Evolutionary conservation across 2,888 invertebrate species (phyloP), one percentile per base, ranked within the genome.

Genomic region (Chrysina gloriosa): DNA sequence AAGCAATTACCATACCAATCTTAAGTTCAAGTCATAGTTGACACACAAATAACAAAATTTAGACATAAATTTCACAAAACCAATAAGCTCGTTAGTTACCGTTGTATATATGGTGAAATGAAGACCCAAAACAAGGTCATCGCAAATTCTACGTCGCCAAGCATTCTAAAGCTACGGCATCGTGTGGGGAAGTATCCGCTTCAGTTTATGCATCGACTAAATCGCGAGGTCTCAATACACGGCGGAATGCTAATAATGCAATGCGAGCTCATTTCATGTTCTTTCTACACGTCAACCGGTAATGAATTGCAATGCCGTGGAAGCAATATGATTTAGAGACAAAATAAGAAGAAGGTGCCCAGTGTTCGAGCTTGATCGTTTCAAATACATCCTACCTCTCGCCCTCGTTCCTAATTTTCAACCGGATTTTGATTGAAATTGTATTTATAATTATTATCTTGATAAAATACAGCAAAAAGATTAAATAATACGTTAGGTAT

Each of bases 191-290:
- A 39, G 39, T 58, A 39, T 58, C 58, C 58, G 39, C 39, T 58
- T 54, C 23, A 58, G 23, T 58, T 58, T 34, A 58, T 58, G 58
- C 39, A 39, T 11, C 31, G 58, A 16, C 23, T 58, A 25, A 58
- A 58, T 39, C 36, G 56, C 56, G 56, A 31, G 25, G 36, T 56
- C 39, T 23, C 39, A 39, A 21, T 39, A 5, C 58, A 58, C 58
- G 25, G 19, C 39, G 58, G 58, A 58, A 58, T 58, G 58, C 58
- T 39, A 58, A 58, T 58, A 58, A 58, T 58, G 39, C 42, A 25
- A 58, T 14, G 58, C 25, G 14, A 58, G 58, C 42, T 58, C 58
- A 58, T 58, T 58, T 58, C 58, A 39, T 25, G 58, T 39, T 39
- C 58, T 23, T 39, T 58, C 58, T 58, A 58, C 58, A 58, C 58